Percentiles rank a stretch among this genome's conserved stretches.
phyloP scores from a whole-genome alignment of 2,888 invertebrate species.

The Idaea biselata region DNA sequence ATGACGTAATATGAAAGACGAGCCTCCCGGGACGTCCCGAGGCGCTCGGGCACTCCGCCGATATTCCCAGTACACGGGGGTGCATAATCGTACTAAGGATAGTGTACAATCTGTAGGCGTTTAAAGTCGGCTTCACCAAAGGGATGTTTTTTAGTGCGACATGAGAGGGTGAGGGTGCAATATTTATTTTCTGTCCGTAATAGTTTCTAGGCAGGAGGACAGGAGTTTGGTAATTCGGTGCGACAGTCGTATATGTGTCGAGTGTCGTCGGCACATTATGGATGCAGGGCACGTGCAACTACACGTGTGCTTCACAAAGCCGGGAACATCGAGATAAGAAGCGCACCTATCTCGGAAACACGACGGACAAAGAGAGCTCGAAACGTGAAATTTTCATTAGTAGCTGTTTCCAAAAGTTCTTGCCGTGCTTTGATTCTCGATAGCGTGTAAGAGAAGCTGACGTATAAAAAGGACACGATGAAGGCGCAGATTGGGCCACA shows the following conservation, averaged over 20 bases:
- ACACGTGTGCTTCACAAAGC: constrained; percentile 65
- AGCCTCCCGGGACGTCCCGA: constrained; percentile 63
- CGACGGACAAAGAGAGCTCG: constrained; percentile 65
- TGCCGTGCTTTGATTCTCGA: constrained; percentile 74
- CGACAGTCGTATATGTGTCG: constrained; percentile 47
- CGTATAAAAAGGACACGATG: constrained; percentile 73
- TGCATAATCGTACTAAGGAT: constrained; percentile 81
- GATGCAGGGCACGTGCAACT: constrained; percentile 66
- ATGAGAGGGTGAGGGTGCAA: constrained; percentile 79
- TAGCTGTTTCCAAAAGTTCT: constrained; percentile 70
- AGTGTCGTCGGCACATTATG: constrained; percentile 53
- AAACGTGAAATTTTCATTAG: constrained; percentile 79
- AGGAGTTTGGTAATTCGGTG: constrained; percentile 65
- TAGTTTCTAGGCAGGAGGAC: constrained; percentile 69
- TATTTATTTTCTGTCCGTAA: constrained; percentile 76
- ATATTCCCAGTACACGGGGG: constrained; percentile 79
- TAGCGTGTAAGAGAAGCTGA: constrained; percentile 74
- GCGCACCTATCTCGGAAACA: constrained; percentile 58
- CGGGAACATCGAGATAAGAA: constrained; percentile 68
- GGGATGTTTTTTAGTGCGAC: constrained; percentile 79
- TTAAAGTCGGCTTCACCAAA: constrained; percentile 79
- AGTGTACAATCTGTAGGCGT: constrained; percentile 82
- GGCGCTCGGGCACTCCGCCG: constrained; percentile 68
- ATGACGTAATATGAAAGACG: constrained; percentile 78
- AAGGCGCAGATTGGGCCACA: constrained; percentile 79